phyloP scores from a whole-genome alignment of 1,140 invertebrate species.

The Drosophila parvula region DNA sequence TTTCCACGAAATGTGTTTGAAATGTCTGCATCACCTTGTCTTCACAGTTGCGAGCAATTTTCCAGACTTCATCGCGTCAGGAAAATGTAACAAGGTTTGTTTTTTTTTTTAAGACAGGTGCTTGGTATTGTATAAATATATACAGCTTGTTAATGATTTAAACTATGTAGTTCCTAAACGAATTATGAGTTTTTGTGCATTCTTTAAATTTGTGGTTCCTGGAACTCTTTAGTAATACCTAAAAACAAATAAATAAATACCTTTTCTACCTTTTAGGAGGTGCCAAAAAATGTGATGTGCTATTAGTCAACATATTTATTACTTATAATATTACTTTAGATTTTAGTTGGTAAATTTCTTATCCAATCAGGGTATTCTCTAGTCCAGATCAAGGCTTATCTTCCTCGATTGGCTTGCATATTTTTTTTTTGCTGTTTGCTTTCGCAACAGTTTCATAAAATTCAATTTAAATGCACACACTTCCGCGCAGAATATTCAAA shows the following conservation, averaged over 20 bases:
- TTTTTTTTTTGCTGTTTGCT: constrained; percentile 18
- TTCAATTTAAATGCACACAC: constrained; percentile 49
- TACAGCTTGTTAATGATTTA: background rate
- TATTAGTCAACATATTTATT: background rate
- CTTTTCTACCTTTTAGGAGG: no score
- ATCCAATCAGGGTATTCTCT: background rate
- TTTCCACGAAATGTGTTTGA: background rate
- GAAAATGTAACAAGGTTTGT: background rate
- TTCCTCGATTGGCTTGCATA: background rate
- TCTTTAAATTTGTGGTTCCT: background rate
- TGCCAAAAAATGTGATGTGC: no score
- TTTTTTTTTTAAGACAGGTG: background rate
- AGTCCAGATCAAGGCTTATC: background rate
- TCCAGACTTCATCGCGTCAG: background rate
- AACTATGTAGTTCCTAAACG: accelerated
- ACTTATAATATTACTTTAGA: no score
- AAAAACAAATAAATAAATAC: no score
- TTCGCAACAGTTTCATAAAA: constrained; percentile 39
- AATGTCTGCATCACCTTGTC: background rate
- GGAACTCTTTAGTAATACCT: background rate
- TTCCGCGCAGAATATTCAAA: constrained; percentile 25
- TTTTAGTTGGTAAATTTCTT: background rate
- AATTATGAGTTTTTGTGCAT: background rate
- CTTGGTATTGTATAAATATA: background rate
- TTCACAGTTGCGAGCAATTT: background rate